Conservation (phyloP, 1,140 invertebrate genomes). For the Ceratina japonica region DNA sequence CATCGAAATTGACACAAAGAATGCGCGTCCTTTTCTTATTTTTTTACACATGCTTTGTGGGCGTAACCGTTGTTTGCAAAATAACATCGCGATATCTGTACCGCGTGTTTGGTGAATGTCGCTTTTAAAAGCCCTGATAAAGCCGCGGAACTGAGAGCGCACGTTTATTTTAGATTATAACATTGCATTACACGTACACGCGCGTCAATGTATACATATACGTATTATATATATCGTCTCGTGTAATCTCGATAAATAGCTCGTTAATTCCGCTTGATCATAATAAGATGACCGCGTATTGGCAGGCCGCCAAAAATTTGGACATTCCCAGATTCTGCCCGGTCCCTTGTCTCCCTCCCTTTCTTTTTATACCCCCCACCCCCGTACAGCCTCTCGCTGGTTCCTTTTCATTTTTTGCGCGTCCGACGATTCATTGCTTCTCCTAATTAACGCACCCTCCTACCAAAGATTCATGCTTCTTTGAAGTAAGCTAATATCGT, state of each 20-base stretch:
- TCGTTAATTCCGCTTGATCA: conserved; percentile 47
- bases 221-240: conserved; percentile 15
- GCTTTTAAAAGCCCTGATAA: conserved; percentile 39
- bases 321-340: conserved; percentile 41
- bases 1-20: neutral
- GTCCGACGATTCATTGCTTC: conserved; percentile 31
- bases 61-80: conserved; percentile 10
- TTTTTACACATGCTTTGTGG: conserved; percentile 3
- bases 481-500: conserved; percentile 1
- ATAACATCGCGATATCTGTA: conserved; percentile 29
- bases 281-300: conserved; percentile 48
- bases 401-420: neutral
- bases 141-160: neutral
- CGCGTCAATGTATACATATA: no score
- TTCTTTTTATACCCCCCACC: conserved; percentile 1
- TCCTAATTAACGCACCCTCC: conserved; percentile 37
- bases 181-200: neutral
- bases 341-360: conserved; percentile 2
- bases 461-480: conserved; percentile 2
- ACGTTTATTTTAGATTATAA: conserved; percentile 52
- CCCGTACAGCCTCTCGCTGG: neutral
- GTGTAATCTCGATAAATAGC: conserved; percentile 54
- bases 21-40: neutral
- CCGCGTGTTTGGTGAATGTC: conserved; percentile 30
- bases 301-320: conserved; percentile 43